These are phyloP conservation scores for Edolisoma coerulescens DNA, from an alignment of 2,113 vertebrate species.

Conservation along the genomic window DNA sequence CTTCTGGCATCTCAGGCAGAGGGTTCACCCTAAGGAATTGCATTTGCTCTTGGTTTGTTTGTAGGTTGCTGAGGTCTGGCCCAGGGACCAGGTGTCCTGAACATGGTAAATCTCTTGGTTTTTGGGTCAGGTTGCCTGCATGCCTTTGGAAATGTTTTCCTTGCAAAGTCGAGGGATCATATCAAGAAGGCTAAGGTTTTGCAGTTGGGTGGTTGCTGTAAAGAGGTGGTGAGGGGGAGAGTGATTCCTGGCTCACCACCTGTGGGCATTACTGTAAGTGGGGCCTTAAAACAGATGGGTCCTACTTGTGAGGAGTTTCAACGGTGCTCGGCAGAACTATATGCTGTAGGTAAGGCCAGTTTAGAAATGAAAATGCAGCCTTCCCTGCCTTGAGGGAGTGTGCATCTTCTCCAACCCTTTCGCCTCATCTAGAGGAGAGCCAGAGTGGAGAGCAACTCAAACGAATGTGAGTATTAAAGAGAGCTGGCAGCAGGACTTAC, in stretches of 20 bases:
- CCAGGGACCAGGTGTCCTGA: background rate
- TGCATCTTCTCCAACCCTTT: background rate
- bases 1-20: background rate
- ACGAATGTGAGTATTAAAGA: background rate
- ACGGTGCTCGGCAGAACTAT: background rate
- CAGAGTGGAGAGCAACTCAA: background rate
- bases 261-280: background rate
- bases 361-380: background rate
- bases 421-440: background rate
- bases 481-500: background rate
- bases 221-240: background rate
- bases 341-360: background rate
- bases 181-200: background rate
- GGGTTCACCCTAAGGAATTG: background rate
- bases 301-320: background rate
- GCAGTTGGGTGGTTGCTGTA: background rate
- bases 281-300: background rate
- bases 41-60: background rate
- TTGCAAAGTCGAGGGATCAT: background rate
- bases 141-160: constrained; percentile 35
- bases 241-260: background rate
- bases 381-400: background rate
- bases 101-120: background rate
- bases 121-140: background rate
- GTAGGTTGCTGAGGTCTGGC: background rate